phyloP scores from a whole-genome alignment of 2,888 invertebrate species.

The Eristalis tenax region DNA sequence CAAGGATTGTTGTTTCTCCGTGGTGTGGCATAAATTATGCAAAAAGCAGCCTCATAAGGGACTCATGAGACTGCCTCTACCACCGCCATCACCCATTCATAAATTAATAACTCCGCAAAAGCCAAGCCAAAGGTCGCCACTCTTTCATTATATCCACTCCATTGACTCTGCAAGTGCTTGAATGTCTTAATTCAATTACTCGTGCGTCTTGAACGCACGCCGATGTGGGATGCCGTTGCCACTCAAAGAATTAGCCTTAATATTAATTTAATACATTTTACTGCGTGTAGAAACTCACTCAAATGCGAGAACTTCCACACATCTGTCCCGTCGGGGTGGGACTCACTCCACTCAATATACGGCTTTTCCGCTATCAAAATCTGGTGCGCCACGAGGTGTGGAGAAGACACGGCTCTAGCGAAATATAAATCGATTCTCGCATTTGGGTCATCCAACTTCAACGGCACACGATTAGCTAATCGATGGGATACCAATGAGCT shows the following conservation, averaged over 20 bases:
- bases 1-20: not conserved
- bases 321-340: not conserved
- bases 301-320: not conserved
- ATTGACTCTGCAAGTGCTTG: slow-evolving; percentile 16
- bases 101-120: not conserved
- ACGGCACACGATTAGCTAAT: not conserved
- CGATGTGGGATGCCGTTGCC: slow-evolving; percentile 13
- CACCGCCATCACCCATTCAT: not conserved
- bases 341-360: not conserved
- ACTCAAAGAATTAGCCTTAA: slow-evolving; percentile 54
- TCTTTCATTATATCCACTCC: slow-evolving; percentile 12
- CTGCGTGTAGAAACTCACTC: slow-evolving; percentile 56
- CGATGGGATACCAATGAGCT: slow-evolving; percentile 9
- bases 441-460: slow-evolving; percentile 38
- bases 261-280: slow-evolving; percentile 53
- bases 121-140: not conserved
- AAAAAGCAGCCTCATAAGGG: not conserved
- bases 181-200: slow-evolving; percentile 59
- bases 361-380: not conserved
- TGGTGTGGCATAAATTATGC: not conserved
- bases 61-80: not conserved
- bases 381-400: not conserved
- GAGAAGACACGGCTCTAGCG: not conserved
- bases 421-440: slow-evolving; percentile 16
- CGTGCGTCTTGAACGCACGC: slow-evolving; percentile 29